Evolutionary conservation across 1,140 invertebrate genomes (phyloP).

Genomic region (Liolophura sinensis): DNA sequence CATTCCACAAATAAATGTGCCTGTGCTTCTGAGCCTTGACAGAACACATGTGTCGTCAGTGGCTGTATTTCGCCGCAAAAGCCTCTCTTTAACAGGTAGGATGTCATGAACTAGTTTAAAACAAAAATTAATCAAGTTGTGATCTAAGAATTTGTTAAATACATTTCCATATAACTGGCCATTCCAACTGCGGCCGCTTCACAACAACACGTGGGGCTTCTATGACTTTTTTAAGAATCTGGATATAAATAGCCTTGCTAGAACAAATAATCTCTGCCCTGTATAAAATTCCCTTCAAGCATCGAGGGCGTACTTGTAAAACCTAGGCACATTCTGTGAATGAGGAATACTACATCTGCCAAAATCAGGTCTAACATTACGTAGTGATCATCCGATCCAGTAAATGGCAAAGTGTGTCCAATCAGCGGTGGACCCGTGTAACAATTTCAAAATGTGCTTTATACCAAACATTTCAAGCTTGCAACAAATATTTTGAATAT

Average conservation of each 20-base stretch:
- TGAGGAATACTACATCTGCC: constrained; percentile 11
- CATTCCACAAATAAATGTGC: constrained; percentile 18
- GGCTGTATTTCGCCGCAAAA: constrained; percentile 7
- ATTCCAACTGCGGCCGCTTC: neutral
- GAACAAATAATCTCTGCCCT: neutral
- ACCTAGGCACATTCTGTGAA: constrained; percentile 8
- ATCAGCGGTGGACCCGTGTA: constrained; percentile 4
- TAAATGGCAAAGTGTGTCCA: constrained; percentile 17
- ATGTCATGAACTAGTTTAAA: constrained; percentile 18
- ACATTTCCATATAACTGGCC: neutral
- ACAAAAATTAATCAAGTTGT: constrained; percentile 1
- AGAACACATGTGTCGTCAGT: constrained; percentile 14
- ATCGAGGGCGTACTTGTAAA: constrained; percentile 12
- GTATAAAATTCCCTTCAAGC: neutral
- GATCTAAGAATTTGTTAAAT: constrained; percentile 8
- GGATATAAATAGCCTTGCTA: constrained; percentile 5
- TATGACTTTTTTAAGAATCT: constrained; percentile 1
- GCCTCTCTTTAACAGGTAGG: constrained; percentile 12
- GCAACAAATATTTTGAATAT: constrained; percentile 16
- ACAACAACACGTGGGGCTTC: neutral
- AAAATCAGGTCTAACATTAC: constrained; percentile 9
- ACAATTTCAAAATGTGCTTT: constrained; percentile 18
- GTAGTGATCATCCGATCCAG: constrained; percentile 16
- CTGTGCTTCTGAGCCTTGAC: constrained; percentile 13
- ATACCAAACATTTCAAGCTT: constrained; percentile 16